phyloP scores from a whole-genome alignment of 2,888 invertebrate genomes.

The Cataglyphis cursor region DNA sequence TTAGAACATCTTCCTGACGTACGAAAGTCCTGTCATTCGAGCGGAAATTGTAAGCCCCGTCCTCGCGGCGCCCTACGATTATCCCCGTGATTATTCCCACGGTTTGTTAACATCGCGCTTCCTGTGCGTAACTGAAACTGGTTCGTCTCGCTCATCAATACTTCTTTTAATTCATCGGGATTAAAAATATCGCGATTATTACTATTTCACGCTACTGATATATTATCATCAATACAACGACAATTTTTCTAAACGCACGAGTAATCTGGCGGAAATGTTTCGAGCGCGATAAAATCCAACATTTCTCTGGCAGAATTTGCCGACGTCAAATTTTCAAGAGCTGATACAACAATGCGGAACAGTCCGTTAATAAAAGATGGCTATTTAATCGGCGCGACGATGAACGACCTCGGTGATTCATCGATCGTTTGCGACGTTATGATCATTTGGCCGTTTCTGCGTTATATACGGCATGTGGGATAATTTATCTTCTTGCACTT shows the following conservation, averaged over 20 bases:
- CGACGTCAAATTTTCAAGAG: constrained; percentile 31
- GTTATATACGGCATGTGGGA: constrained; percentile 53
- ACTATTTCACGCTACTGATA: background rate
- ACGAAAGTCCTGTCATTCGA: constrained; percentile 51
- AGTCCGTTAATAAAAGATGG: constrained; percentile 19
- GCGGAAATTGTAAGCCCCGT: constrained; percentile 47
- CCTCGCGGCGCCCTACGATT: constrained; percentile 15
- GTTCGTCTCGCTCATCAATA: background rate
- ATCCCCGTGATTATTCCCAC: constrained; percentile 1
- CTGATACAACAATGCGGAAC: background rate
- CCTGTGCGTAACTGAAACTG: constrained; percentile 3
- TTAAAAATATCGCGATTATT: background rate
- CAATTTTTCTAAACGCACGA: constrained; percentile 11
- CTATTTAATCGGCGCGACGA: background rate
- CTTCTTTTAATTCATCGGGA: background rate
- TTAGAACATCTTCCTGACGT: constrained; percentile 71
- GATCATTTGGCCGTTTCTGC: constrained; percentile 74
- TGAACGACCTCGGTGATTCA: constrained; percentile 52
- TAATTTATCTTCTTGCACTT: constrained; percentile 77
- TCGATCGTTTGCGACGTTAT: constrained; percentile 72
- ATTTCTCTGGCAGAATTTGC: constrained; percentile 23
- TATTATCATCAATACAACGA: background rate
- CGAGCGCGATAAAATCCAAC: background rate
- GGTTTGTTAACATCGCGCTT: constrained; percentile 16
- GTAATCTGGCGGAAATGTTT: constrained; percentile 22